phyloP scores from a whole-genome alignment of 2,113 vertebrate genomes.

The Epinephelus fuscoguttatus region DNA sequence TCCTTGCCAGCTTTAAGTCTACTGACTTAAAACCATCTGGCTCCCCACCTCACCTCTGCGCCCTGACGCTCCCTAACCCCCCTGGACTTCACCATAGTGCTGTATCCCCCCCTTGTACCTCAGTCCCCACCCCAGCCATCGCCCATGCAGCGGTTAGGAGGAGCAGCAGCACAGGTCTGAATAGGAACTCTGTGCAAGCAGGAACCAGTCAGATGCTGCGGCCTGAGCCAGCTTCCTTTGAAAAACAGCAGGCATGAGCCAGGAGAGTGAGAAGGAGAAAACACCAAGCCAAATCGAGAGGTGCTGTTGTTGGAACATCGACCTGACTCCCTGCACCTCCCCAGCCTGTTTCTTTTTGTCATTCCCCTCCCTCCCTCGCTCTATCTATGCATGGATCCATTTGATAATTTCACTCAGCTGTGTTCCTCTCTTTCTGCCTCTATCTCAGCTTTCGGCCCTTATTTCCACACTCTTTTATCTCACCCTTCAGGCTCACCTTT shows the following conservation, averaged over 20 bases:
- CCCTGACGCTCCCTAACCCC: conserved; percentile 18
- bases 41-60: conserved; percentile 22
- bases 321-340: conserved; percentile 40
- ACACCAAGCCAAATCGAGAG: conserved; percentile 47
- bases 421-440: conserved; percentile 18
- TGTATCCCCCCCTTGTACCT: conserved; percentile 3
- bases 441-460: conserved; percentile 21
- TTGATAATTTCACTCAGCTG: conserved; percentile 34
- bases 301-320: conserved; percentile 61
- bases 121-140: conserved; percentile 33
- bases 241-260: conserved; percentile 79
- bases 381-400: conserved; percentile 40
- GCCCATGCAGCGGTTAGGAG: conserved; percentile 63
- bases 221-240: conserved; percentile 81
- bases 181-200: conserved; percentile 80
- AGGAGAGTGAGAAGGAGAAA: conserved; percentile 61
- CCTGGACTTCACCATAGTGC: conserved; percentile 13
- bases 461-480: conserved; percentile 49
- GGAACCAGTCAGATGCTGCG: conserved; percentile 72
- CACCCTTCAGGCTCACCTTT: conserved; percentile 37
- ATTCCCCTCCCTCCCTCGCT: not conserved
- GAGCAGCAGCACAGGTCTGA: conserved; percentile 70
- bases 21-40: conserved; percentile 46
- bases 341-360: conserved; percentile 19
- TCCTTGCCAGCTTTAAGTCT: conserved; percentile 22